These are phyloP conservation scores for Ecdyonurus torrentis DNA, from an alignment of 2,888 invertebrate species.

Conservation along the genomic window DNA sequence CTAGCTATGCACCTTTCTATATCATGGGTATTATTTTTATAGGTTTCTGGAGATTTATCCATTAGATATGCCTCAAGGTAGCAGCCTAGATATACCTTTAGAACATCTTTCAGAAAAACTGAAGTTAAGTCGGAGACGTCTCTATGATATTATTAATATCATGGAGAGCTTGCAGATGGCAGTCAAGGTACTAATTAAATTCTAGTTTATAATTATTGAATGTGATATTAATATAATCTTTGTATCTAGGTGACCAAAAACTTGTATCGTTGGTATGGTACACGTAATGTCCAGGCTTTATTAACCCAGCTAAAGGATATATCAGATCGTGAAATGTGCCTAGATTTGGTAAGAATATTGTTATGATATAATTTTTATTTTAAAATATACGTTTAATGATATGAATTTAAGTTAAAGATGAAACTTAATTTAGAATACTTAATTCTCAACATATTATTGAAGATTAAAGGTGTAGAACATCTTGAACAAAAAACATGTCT, in stretches of 20 bases:
- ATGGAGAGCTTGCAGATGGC: slow-evolving; percentile 3
- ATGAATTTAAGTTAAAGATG: no score
- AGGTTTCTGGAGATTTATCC: slow-evolving; percentile 1
- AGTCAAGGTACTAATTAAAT: neutral
- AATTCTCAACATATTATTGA: no score
- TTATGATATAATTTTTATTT: no score
- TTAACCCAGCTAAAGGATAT: neutral
- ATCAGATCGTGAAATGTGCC: neutral
- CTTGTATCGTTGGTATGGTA: neutral
- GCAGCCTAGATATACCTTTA: neutral
- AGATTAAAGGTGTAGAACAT: no score
- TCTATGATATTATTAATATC: neutral
- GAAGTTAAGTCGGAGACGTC: neutral
- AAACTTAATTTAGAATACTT: no score
- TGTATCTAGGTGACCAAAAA: neutral
- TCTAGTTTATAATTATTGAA: no score
- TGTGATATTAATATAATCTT: no score
- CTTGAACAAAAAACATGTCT: no score
- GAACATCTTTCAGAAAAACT: neutral
- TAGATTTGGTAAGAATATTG: neutral
- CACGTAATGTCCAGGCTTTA: neutral
- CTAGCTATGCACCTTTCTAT: neutral
- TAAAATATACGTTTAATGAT: no score
- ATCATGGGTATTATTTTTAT: neutral
- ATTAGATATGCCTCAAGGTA: neutral